Evolutionary conservation across 2,888 invertebrate genomes (phyloP), one percentile per base, ranked within the genome.

Genomic region (Leptinotarsa haldemani): DNA sequence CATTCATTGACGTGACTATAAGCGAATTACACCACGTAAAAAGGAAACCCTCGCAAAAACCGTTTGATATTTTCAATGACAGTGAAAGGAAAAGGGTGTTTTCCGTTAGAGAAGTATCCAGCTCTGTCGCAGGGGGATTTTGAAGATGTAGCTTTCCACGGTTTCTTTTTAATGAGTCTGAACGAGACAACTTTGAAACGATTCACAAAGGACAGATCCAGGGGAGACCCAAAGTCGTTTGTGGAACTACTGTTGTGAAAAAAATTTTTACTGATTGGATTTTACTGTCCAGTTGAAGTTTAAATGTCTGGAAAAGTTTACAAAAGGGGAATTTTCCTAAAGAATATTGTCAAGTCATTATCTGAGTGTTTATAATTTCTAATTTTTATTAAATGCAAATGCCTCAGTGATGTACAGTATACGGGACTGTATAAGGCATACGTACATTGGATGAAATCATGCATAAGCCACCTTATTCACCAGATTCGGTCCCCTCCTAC

Each of bases 81-180:
- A 56, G 56, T 56, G 13, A 56, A 56, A 56, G 56, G 56, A 56
- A 56, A 56, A 56, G 56, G 56, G 56, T 56, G 56, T 56, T 56
- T 22, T 56, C 25, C 56, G 56, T 56, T 56, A 15, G 22, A 25
- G 22, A 56, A 56, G 25, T 22, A 56, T 56, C 56, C 56, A 56
- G 56, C 25, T 56, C 25, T 56, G 56, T 56, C 22, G 25, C 56
- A 22, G 13, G 13, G 56, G 56, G 56, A 56, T 56, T 56, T 56
- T 12, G 22, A 25, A 56, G 22, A 56, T 56, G 56, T 4, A 56
- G 56, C 56, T 56, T 56, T 56, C 4, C 56, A 56, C 56, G 56
- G 56, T 56, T 56, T 25, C 56, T 56, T 56, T 22, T 22, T 56
- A 56, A 56, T 56, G 56, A 56, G 56, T 56, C 56, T 56, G 56